Conservation (phyloP, 2,888 invertebrate species). For the Andrena chrysosceles region DNA sequence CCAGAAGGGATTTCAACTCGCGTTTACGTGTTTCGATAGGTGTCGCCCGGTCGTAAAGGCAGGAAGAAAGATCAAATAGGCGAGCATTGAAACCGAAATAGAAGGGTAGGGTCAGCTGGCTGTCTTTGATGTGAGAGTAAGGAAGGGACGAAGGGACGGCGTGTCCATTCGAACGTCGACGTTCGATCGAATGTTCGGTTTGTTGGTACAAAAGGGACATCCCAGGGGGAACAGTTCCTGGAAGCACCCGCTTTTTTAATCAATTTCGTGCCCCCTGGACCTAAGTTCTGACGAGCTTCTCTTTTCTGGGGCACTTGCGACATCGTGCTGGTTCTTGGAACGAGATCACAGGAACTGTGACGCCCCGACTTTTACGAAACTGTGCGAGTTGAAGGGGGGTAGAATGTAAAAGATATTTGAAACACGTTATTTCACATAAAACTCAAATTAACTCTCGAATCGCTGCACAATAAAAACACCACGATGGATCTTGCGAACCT, state of each 20-base stretch:
- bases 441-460: too few species aligned
- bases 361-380: too few species aligned
- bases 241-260: slow-evolving; percentile 52
- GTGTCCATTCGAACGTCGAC: slow-evolving; percentile 44
- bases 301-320: not conserved
- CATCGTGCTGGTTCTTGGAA: slow-evolving; percentile 10
- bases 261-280: slow-evolving; percentile 47
- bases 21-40: slow-evolving; percentile 78
- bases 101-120: slow-evolving; percentile 47
- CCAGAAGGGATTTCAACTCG: slow-evolving; percentile 65
- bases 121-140: slow-evolving; percentile 68
- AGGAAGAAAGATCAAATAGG: slow-evolving; percentile 71
- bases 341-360: too few species aligned
- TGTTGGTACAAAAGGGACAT: slow-evolving; percentile 53
- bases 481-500: too few species aligned
- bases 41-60: slow-evolving; percentile 73
- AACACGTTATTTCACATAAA: too few species aligned
- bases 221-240: slow-evolving; percentile 38
- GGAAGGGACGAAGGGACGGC: slow-evolving; percentile 44
- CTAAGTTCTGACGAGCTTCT: not conserved
- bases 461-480: too few species aligned
- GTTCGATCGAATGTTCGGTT: slow-evolving; percentile 61
- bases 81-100: slow-evolving; percentile 62
- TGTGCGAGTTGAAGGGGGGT: too few species aligned
- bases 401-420: too few species aligned